Evolutionary conservation across 1,140 invertebrate genomes (phyloP).

Genomic region (Bemisia tabaci): DNA sequence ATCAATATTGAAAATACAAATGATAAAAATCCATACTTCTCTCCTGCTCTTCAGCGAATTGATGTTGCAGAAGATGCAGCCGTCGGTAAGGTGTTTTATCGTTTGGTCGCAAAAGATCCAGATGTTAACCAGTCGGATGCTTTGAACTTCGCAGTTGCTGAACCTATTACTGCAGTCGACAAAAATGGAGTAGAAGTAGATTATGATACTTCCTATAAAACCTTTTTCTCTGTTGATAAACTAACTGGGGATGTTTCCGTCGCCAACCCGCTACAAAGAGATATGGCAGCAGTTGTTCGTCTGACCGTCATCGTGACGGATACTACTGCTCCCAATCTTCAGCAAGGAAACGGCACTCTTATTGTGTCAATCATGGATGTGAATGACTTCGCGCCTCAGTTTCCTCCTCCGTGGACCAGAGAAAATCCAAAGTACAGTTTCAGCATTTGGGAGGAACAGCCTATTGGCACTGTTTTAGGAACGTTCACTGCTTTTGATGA

Average conservation of each 20-base stretch:
- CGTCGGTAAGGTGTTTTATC: slow-evolving; percentile 55
- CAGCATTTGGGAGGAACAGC: slow-evolving; percentile 69
- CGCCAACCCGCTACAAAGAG: slow-evolving; percentile 44
- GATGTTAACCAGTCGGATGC: slow-evolving; percentile 55
- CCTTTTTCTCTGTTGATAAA: slow-evolving; percentile 57
- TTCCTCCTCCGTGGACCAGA: slow-evolving; percentile 55
- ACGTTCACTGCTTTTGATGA: slow-evolving; percentile 67
- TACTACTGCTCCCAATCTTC: slow-evolving; percentile 55
- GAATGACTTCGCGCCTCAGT: slow-evolving; percentile 48
- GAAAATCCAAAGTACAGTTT: slow-evolving; percentile 49
- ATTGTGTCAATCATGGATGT: slow-evolving; percentile 77
- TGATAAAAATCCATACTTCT: slow-evolving; percentile 76
- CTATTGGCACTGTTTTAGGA: slow-evolving; percentile 59
- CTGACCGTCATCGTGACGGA: slow-evolving; percentile 69
- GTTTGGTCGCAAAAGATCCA: slow-evolving; percentile 61
- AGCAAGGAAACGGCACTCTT: slow-evolving; percentile 64
- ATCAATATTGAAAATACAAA: slow-evolving; percentile 73
- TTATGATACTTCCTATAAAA: slow-evolving; percentile 29
- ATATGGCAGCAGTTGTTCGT: slow-evolving; percentile 53
- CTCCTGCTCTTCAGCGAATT: slow-evolving; percentile 61
- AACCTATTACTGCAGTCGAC: slow-evolving; percentile 60
- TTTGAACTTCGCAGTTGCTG: slow-evolving; percentile 54
- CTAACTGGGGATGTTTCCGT: slow-evolving; percentile 59
- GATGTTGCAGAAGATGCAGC: slow-evolving; percentile 65
- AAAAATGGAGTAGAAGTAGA: slow-evolving; percentile 63